Conservation (phyloP, 2,888 invertebrate genomes). For the Caenorhabditis drosophilae region DNA sequence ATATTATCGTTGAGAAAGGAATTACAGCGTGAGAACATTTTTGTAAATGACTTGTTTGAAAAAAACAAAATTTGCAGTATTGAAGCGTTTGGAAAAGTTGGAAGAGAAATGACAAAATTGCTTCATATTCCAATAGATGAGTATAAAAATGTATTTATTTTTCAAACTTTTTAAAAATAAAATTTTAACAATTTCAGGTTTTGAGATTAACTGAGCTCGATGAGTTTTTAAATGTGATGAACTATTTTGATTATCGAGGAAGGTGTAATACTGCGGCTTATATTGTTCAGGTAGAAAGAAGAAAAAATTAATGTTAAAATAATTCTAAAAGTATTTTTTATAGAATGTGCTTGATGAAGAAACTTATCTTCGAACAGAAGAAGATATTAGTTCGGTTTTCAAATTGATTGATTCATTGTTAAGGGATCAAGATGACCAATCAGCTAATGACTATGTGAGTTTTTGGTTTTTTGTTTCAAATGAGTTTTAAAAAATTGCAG, state of each 20-base stretch:
- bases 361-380: constrained; percentile 84
- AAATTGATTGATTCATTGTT: constrained; percentile 84
- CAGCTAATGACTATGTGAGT: neutral
- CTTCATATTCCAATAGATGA: constrained; percentile 92
- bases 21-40: constrained; percentile 73
- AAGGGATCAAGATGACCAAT: constrained; percentile 77
- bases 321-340: neutral
- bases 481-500: constrained; percentile 14
- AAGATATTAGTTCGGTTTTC: constrained; percentile 76
- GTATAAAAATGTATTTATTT: constrained; percentile 90
- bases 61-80: constrained; percentile 72
- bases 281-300: constrained; percentile 74
- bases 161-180: no score
- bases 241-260: constrained; percentile 83
- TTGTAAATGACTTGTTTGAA: neutral
- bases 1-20: constrained; percentile 86
- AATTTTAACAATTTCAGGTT: no score
- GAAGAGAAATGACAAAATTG: constrained; percentile 88
- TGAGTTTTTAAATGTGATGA: constrained; percentile 84
- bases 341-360: constrained; percentile 78
- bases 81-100: constrained; percentile 82
- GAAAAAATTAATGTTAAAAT: neutral
- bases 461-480: no score
- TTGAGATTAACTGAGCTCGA: constrained; percentile 80
- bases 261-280: constrained; percentile 86